Evolutionary conservation across 2,113 vertebrate genomes (phyloP), one percentile per base, ranked within the genome.

Genomic region (Hippocampus guttulatus): DNA sequence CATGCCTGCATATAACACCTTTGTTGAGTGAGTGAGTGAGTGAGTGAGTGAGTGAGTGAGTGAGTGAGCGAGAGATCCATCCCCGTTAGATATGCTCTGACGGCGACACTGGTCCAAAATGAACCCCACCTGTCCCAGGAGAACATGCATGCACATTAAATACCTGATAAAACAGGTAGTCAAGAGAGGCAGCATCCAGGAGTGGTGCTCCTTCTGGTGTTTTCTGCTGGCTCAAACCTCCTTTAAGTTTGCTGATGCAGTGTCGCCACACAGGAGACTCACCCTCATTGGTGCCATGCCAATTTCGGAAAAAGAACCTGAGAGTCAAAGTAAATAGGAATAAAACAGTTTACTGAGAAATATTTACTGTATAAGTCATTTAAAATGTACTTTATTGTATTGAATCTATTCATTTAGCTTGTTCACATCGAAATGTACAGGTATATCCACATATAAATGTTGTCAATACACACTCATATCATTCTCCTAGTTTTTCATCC

Each of bases 241-340:
- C 93, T 83, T 89, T 95, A 64, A 95, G 91, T 82, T 92, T 97
- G 85, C 91, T 94, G 10, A 95, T 94, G 47, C 91, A 95, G 85
- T 98, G 93, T 20, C 97, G 92, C 95, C 95, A 98, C 66, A 99
- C 95, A 0, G 93, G 93, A 71, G 94, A 92, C 67, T 97, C 95
- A 0, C 78, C 93, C 76, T 98, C 97, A 6, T 92, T 96, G 33
- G 95, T 96, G 8, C 96, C 95, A 1, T 99, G 97, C 97, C 97
- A 99, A 85, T 99, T 98, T 76, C 91, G 94, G 78, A 99, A 99
- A 85, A 98, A 96, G 76, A 94, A 99, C 67, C 97, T 99, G 82
- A 64, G n/a, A 69, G n/a, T 77, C 16, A 71, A 16, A 63, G 58
- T 61, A 10, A 43, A 43, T 33, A 5, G 5, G 18, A 16, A 5